Conservation (phyloP, 2,888 invertebrate genomes). For the Aplocera efformata region DNA sequence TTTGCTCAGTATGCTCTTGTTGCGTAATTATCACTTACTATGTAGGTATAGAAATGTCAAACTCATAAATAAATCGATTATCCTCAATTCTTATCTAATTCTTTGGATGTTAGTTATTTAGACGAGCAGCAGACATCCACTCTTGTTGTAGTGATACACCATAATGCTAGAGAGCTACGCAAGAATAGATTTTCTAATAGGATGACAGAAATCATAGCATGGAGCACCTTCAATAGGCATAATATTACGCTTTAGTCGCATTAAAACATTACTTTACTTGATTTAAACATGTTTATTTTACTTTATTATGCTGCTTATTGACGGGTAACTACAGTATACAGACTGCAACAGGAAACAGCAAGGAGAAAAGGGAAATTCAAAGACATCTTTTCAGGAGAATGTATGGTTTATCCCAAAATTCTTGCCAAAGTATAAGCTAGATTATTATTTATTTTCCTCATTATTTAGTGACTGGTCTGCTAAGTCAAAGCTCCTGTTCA, state of each 20-base stretch:
- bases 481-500: constrained; percentile 29
- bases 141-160: constrained; percentile 46
- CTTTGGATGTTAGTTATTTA: constrained; percentile 55
- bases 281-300: constrained; percentile 75
- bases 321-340: constrained; percentile 86
- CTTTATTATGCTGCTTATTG: constrained; percentile 83
- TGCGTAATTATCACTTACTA: constrained; percentile 74
- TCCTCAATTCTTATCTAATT: constrained; percentile 75
- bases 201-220: constrained; percentile 60
- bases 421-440: constrained; percentile 74
- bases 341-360: constrained; percentile 87
- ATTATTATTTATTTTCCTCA: constrained; percentile 51
- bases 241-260: constrained; percentile 72
- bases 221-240: constrained; percentile 64
- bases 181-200: constrained; percentile 45
- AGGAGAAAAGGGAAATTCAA: constrained; percentile 92
- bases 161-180: constrained; percentile 30
- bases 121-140: constrained; percentile 48
- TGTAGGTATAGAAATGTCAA: constrained; percentile 76
- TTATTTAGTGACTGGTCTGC: constrained; percentile 47
- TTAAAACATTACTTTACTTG: constrained; percentile 68
- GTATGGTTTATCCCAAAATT: constrained; percentile 83
- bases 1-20: constrained; percentile 60
- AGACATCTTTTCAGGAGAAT: constrained; percentile 92
- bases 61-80: constrained; percentile 80